Percentiles rank a stretch among this genome's conserved stretches.
Conservation (phyloP, 2,888 invertebrate species). For the Acronicta alni region DNA sequence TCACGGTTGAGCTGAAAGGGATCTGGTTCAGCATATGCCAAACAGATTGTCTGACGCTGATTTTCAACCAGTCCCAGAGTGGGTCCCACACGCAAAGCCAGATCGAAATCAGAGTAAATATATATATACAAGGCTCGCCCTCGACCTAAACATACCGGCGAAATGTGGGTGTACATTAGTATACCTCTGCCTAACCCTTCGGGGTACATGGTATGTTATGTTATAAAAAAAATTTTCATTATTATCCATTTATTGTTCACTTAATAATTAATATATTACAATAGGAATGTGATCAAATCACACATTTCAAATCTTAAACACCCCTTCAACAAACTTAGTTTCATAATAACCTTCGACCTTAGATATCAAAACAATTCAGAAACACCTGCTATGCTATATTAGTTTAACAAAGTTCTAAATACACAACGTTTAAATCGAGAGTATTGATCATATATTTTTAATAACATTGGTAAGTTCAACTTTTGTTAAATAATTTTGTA, state of each 20-base stretch:
- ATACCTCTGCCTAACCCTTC: too few relatives aligned
- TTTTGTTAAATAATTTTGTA: neutral
- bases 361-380: neutral
- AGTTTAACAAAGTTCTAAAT: neutral
- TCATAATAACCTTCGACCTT: neutral
- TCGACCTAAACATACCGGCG: too few relatives aligned
- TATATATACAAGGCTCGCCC: too few relatives aligned
- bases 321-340: slow-evolving; percentile 9
- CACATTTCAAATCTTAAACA: slow-evolving; percentile 8
- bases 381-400: too few relatives aligned
- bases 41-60: too few relatives aligned
- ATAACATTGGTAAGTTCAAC: slow-evolving; percentile 5
- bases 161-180: too few relatives aligned
- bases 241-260: slow-evolving; percentile 24
- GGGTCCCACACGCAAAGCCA: too few relatives aligned
- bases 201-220: too few relatives aligned
- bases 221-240: slow-evolving; percentile 4
- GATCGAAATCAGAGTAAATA: too few relatives aligned
- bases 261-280: slow-evolving; percentile 37
- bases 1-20: too few relatives aligned
- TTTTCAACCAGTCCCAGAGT: too few relatives aligned
- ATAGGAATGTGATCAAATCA: slow-evolving; percentile 36
- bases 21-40: too few relatives aligned
- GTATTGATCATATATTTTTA: slow-evolving; percentile 7
- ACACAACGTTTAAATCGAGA: slow-evolving; percentile 2